Evolutionary conservation across 2,113 vertebrate genomes (phyloP), one percentile per base, ranked within the genome.

Genomic region (Paedocypris sp.): DNA sequence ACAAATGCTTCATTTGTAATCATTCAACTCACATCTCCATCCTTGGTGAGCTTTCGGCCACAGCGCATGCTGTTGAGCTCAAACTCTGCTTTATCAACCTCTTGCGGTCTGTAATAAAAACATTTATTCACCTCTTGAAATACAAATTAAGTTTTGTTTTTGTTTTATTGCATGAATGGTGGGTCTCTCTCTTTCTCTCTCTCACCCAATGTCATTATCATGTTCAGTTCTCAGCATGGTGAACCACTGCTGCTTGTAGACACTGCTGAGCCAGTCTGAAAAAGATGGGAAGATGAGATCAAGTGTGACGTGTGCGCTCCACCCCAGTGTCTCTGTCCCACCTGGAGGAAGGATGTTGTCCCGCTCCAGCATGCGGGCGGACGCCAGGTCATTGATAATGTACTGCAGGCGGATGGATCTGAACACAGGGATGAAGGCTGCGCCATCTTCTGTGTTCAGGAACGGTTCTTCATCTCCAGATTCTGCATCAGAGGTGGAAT

Each of bases 231-330:
- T 84, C 16, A 99, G 89, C 95, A 99, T 94, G 19, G 93, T 85
- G 73, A 97, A 90, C 95, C 95, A 99, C 83, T 98, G 94, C 73
- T 89, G 91, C 73, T 97, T 96, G 81, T 97, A 99, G 64, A 96
- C 83, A 1, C 80, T 80, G 11, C 79, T 87, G n/a, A 99, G 77
- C 94, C 93, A 98, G 39, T 89, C 95, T 97, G 76, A 54, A 56
- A 29, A 28, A 28, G 1, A 57, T 36, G 12, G 33, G 28, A 45
- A 4, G 4, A 33, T 10, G 6, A 1, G 6, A 20, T 62, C 3
- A 8, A n/a, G n/a, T n/a, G n/a, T n/a, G n/a, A n/a, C n/a, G n/a
- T 20, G 12, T 16, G 3, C 8, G 53, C 28, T 8, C 20, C 18
- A 33, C 6, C 15, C 29, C 2, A 35, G 9, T n/a, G 19, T 7